Base-by-base conservation (phyloP, 1,140 invertebrate genomes). In the Scaptodrosophila lebanonensis region DNA sequence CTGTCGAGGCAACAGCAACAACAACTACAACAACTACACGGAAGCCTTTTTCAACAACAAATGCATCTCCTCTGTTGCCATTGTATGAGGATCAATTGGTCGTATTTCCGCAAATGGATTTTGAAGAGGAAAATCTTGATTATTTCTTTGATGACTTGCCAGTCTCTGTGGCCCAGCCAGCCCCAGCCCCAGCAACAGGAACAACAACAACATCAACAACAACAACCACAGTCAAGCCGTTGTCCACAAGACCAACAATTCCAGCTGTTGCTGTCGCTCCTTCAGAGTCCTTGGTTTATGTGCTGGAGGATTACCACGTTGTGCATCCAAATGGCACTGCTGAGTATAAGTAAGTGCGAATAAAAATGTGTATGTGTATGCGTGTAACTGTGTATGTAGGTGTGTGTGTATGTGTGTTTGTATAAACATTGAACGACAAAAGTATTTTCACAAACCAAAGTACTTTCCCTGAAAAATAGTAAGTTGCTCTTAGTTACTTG, bases 111-210 rank as follows among this genome's bases (percentile, higher is more conserved):
- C 68, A 82, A 82, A 76, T 76, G 76, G 71, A 83, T 53, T 71
- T 77, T 71, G 50, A 77, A 66, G 76, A 83, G 76, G 71, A 83
- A 69, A 82, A 75, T 82, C 64, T 79, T 70, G 75, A 79, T 79
- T 82, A 79, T 79, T 59, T 79, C 61, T 75, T 75, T 30, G 75
- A 75, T 45, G 76, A 83, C 47, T 25, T 44, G 48, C 40, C 43
- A 5, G 20, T 45, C 22, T 27, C 27, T 5, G 38, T 11, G 17
- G n/a, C 35, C n/a, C 3, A 44, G 18, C 13, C 42, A 11, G 35
- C 16, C 15, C 36, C 45, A 11, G 11, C 8, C 2, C 4, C 17
- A 30, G 13, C 6, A 8, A 32, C 29, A 16, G 1, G 27, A 18
- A 3, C 51, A 16, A 29, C 57, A 45, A 17, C 58, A 1, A 43